Evolutionary conservation across 2,888 invertebrate species (phyloP).

Genomic region (Caenorhabditis sp.): DNA sequence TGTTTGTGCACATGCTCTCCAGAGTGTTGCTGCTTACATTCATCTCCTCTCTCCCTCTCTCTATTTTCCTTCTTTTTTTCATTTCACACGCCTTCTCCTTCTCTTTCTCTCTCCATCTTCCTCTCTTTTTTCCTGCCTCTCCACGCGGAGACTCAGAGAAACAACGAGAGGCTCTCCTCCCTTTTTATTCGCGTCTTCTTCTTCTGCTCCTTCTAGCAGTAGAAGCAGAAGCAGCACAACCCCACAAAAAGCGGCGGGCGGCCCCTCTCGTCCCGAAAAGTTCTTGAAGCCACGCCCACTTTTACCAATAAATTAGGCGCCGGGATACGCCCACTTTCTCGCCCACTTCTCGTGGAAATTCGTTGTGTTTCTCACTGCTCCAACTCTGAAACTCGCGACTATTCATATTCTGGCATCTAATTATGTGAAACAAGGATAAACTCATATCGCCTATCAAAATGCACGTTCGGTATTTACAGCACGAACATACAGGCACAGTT

Average conservation of each 20-base stretch:
- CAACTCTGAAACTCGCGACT: background rate
- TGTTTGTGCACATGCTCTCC: conserved; percentile 44
- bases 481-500: conserved; percentile 82
- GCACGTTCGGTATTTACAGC: conserved; percentile 83
- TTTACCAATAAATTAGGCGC: conserved; percentile 38
- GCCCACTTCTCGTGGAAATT: background rate
- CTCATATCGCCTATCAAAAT: conserved; percentile 54
- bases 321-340: conserved; percentile 21
- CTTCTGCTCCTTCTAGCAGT: conserved; percentile 19
- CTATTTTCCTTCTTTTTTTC: conserved; percentile 16
- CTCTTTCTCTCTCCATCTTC: background rate
- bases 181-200: conserved; percentile 49
- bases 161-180: conserved; percentile 6
- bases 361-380: background rate
- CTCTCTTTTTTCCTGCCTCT: background rate
- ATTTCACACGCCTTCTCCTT: conserved; percentile 37
- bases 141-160: conserved; percentile 7
- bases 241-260: conserved; percentile 32
- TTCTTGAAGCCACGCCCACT: conserved; percentile 39
- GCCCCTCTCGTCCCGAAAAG: conserved; percentile 28
- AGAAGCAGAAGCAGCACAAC: conserved; percentile 11
- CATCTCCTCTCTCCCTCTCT: conserved; percentile 23
- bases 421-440: conserved; percentile 25
- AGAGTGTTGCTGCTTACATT: conserved; percentile 52
- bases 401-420: conserved; percentile 16